phyloP scores from a whole-genome alignment of 2,113 vertebrate species.

The Trogon surrucura region DNA sequence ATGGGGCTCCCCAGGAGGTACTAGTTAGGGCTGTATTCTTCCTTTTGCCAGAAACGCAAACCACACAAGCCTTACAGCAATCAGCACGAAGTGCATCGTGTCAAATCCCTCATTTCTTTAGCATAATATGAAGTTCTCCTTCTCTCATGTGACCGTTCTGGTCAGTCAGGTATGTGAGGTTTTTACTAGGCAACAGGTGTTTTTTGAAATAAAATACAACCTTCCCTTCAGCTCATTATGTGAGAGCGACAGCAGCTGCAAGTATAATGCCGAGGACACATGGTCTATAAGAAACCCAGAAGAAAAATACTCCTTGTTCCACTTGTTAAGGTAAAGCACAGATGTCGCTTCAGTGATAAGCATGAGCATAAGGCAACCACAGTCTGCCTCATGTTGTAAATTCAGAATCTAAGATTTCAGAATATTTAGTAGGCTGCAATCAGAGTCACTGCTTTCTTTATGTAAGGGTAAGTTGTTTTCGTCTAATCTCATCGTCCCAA shows the following conservation, averaged over 20 bases:
- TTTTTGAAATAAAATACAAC: slow-evolving; percentile 79
- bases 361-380: slow-evolving; percentile 52
- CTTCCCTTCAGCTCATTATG: slow-evolving; percentile 66
- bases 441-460: neutral
- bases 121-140: slow-evolving; percentile 2
- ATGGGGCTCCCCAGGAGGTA: neutral
- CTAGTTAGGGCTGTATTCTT: slow-evolving; percentile 25
- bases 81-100: neutral
- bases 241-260: slow-evolving; percentile 78
- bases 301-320: slow-evolving; percentile 75
- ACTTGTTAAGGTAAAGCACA: slow-evolving; percentile 74
- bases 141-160: slow-evolving; percentile 74
- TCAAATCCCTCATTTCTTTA: slow-evolving; percentile 42
- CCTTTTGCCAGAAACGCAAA: slow-evolving; percentile 34
- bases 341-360: slow-evolving; percentile 69
- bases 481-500: neutral
- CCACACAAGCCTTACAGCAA: slow-evolving; percentile 31
- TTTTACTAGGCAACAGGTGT: slow-evolving; percentile 78
- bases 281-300: slow-evolving; percentile 67
- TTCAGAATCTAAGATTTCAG: slow-evolving; percentile 59
- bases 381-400: slow-evolving; percentile 17
- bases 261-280: slow-evolving; percentile 74
- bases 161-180: slow-evolving; percentile 75
- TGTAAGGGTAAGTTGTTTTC: neutral
- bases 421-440: slow-evolving; percentile 21